Percentiles rank a stretch among this genome's conserved stretches.
Evolutionary conservation across 1,140 invertebrate species (phyloP).

Genomic region (Ganaspis sp.): DNA sequence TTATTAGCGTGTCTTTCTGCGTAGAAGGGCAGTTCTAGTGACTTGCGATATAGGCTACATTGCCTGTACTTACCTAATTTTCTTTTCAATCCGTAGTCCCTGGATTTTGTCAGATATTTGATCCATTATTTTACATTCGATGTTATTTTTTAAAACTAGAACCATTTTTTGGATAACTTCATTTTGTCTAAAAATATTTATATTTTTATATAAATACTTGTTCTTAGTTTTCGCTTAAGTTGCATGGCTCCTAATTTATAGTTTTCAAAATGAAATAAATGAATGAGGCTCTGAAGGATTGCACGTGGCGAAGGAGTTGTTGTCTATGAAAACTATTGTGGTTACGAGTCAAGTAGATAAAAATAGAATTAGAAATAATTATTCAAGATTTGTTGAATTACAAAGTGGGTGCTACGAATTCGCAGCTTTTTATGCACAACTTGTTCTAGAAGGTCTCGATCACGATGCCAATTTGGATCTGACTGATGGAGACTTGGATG

Average conservation of each 20-base stretch:
- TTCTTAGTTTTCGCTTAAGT: too few species aligned
- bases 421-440: conserved; percentile 24
- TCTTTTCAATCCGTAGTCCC: not conserved
- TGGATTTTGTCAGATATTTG: too few species aligned
- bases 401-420: not conserved
- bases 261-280: too few species aligned
- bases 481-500: conserved; percentile 86
- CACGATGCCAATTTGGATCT: conserved; percentile 84
- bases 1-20: conserved; percentile 13
- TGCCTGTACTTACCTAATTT: conserved; percentile 16
- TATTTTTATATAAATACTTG: too few species aligned
- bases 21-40: conserved; percentile 7
- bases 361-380: not conserved
- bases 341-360: not conserved
- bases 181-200: too few species aligned
- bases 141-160: too few species aligned
- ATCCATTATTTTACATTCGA: too few species aligned
- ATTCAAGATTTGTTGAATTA: not conserved
- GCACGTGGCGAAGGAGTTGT: too few species aligned
- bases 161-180: too few species aligned
- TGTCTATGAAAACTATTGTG: not conserved
- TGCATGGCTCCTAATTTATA: too few species aligned
- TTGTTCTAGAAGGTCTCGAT: conserved; percentile 75
- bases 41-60: conserved; percentile 21
- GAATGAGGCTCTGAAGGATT: too few species aligned